Evolutionary conservation across 2,797 vertebrate genomes (phyloP), one percentile per base, ranked within the genome.

Genomic region (Eurystomus glaucurus): DNA sequence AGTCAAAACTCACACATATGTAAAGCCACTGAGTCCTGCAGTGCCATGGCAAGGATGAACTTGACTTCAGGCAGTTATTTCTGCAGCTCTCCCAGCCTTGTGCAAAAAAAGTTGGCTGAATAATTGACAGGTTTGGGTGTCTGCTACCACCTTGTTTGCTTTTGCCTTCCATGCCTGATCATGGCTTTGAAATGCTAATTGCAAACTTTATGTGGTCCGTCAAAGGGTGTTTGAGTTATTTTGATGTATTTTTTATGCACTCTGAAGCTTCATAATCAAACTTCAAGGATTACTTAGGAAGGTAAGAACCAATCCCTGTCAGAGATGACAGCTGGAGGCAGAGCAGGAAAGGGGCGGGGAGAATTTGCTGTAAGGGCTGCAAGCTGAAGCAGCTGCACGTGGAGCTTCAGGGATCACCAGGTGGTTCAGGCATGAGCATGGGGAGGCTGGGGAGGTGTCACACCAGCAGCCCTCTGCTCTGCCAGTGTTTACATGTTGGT

Each of bases 181-280:
- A 1, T 85, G 75, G 84, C 95, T 97, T 97, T 96, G 96, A 97
- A 97, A 96, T 96, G 94, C 84, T 92, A 96, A 97, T 96, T 70
- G 50, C 48, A 80, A 93, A 95, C 93, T 94, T 97, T 31, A 50
- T 15, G 78, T 82, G 90, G 84, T 71, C 93, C 0, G 29, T 95
- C 95, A 96, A 95, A 95, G 71, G 78, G 21, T 80, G 84, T 61
- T 52, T 79, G 92, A 91, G 68, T 79, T 94, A 95, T 96, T 97
- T 91, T 97, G 93, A 94, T 95, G 94, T 94, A 94, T 96, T 96
- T 97, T 96, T 97, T 68, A 95, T 95, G 90, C 0, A 17, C 64
- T 96, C 57, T 71, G 72, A 90, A 96, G 86, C 88, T 50, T 77
- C 68, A 45, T 43, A 31, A 25, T 82, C 39, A 87, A 83, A 92